Conservation (phyloP, 2,797 vertebrate genomes). For the Phataginus tetradactyla region DNA sequence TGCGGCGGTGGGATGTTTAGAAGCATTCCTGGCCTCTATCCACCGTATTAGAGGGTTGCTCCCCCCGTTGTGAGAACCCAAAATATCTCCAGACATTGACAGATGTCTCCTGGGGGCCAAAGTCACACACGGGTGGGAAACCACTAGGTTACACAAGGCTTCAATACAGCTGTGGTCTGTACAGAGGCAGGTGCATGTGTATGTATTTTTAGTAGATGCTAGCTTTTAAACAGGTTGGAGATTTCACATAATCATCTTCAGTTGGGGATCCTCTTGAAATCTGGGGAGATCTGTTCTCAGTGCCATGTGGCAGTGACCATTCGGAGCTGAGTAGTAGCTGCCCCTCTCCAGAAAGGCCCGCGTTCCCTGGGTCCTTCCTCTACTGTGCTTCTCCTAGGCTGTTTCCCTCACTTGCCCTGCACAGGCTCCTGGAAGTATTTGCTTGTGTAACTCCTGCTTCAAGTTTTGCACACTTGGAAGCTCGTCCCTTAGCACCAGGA, state of each 20-base stretch:
- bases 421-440: background rate
- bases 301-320: rapidly evolving
- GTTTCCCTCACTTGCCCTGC: background rate
- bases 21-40: background rate
- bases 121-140: background rate
- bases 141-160: background rate
- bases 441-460: background rate
- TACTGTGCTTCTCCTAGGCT: background rate
- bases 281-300: background rate
- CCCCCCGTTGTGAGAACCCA: background rate
- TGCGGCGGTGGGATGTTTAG: background rate
- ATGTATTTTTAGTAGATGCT: background rate
- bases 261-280: background rate
- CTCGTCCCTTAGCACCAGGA: background rate
- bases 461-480: background rate
- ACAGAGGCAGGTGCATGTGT: background rate
- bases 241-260: background rate
- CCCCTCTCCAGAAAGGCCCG: background rate
- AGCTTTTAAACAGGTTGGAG: background rate
- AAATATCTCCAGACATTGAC: background rate
- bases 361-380: too few species aligned
- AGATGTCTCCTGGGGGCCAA: background rate
- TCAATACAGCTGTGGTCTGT: background rate
- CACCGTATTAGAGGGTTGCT: background rate
- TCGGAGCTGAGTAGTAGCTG: background rate